A percentile compares a stretch with the other conserved stretches of the same genome.
These are phyloP conservation scores for Ypsolopha sequella DNA, from an alignment of 2,888 invertebrate genomes.

Conservation along the genomic window DNA sequence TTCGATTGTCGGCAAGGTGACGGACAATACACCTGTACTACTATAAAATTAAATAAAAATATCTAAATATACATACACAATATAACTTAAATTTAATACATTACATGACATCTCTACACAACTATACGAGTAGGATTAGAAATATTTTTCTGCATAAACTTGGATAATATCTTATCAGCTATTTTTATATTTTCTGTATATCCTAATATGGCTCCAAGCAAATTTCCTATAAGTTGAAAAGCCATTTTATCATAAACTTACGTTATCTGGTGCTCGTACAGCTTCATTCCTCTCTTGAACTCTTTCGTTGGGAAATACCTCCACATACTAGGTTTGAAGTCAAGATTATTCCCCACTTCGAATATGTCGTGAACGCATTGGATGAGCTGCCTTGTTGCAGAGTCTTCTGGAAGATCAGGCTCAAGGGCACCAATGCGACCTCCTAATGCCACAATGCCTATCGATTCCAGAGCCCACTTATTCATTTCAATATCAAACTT, in stretches of 20 bases:
- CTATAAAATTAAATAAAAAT: no score
- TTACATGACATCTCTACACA: no score
- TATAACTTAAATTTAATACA: no score
- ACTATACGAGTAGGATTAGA: no score
- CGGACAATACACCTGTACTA: no score
- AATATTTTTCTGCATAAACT: no score
- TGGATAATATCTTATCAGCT: no score
- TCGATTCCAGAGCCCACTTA: slow-evolving; percentile 75
- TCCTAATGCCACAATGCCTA: slow-evolving; percentile 45
- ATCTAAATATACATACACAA: no score
- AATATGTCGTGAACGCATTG: slow-evolving; percentile 37
- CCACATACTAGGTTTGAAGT: slow-evolving; percentile 41
- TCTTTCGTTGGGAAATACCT: slow-evolving; percentile 29
- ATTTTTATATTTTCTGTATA: no score
- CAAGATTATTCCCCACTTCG: slow-evolving; percentile 23
- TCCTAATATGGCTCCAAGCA: no score
- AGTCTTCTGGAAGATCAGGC: slow-evolving; percentile 33
- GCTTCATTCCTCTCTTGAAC: slow-evolving; percentile 36
- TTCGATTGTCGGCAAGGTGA: no score
- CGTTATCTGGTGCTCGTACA: slow-evolving; percentile 38
- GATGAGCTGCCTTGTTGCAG: slow-evolving; percentile 37
- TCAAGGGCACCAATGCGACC: slow-evolving; percentile 43
- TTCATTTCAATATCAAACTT: slow-evolving; percentile 69
- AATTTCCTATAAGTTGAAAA: no score
- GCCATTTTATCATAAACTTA: slow-evolving; percentile 14